Percentiles rank a stretch among this genome's conserved stretches.
Evolutionary conservation across 2,797 vertebrate species (phyloP).

Genomic region (Tiaroga cobitis): DNA sequence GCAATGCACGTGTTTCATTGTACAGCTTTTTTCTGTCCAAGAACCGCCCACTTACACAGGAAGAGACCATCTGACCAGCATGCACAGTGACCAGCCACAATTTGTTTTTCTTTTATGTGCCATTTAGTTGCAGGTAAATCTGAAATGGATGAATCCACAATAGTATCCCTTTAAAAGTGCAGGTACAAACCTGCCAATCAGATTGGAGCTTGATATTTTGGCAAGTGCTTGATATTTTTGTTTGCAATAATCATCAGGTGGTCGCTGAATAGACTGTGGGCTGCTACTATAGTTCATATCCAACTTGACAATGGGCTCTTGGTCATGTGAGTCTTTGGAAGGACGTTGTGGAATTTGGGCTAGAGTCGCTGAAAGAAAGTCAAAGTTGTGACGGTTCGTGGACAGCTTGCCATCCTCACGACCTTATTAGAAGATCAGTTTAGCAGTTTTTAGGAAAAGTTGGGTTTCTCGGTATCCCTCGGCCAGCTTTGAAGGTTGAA

Average conservation of each 20-base stretch:
- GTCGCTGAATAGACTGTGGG: background rate
- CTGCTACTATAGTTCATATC: background rate
- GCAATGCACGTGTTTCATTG: background rate
- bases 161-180: background rate
- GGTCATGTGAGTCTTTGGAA: constrained; percentile 65
- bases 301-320: constrained; percentile 9
- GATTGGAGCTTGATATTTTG: background rate
- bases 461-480: background rate
- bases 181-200: background rate
- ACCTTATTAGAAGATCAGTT: constrained; percentile 1
- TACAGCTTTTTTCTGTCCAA: background rate
- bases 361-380: constrained; percentile 75
- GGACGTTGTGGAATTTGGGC: constrained; percentile 75
- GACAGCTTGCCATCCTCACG: constrained; percentile 8
- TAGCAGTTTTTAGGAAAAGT: background rate
- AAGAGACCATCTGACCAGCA: background rate
- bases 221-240: background rate
- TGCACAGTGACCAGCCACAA: background rate
- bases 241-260: background rate
- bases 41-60: background rate
- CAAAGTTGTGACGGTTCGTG: constrained; percentile 66
- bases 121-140: background rate
- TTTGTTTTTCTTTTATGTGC: background rate
- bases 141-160: background rate
- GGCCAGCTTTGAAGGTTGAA: background rate